Percentiles rank a stretch among this genome's conserved stretches.
These are phyloP conservation scores for Parnassius apollo DNA, from an alignment of 2,888 invertebrate genomes.

Conservation along the genomic window DNA sequence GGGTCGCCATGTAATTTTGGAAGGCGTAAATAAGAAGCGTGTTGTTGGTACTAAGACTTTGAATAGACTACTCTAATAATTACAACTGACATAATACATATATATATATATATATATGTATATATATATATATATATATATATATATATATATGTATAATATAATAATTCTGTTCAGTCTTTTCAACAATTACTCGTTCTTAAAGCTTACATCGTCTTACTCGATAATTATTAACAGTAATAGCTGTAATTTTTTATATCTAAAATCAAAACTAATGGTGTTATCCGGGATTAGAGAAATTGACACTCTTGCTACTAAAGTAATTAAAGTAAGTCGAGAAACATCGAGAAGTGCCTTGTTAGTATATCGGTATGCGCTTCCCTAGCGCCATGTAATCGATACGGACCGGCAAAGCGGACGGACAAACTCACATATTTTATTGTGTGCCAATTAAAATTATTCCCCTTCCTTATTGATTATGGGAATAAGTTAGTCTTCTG, in stretches of 20 bases:
- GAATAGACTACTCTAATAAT: too few relatives aligned
- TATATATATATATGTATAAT: too few relatives aligned
- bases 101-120: too few relatives aligned
- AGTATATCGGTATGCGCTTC: constrained; percentile 39
- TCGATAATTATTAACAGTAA: too few relatives aligned
- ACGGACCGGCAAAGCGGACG: constrained; percentile 43
- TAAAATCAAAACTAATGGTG: too few relatives aligned
- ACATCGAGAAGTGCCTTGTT: not conserved
- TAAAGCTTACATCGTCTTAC: not conserved
- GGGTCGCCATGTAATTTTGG: too few relatives aligned
- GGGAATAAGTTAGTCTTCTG: constrained; percentile 37
- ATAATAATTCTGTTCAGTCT: constrained; percentile 22
- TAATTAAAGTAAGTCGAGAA: not conserved
- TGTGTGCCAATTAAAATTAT: constrained; percentile 76
- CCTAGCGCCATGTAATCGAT: constrained; percentile 57
- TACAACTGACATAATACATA: too few relatives aligned
- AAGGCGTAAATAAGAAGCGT: too few relatives aligned
- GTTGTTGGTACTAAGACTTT: too few relatives aligned
- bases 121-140: too few relatives aligned
- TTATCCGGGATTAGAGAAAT: too few relatives aligned
- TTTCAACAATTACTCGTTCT: not conserved
- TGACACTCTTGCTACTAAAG: not conserved
- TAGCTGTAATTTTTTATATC: too few relatives aligned
- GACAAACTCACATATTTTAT: constrained; percentile 69
- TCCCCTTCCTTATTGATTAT: constrained; percentile 53